These are phyloP conservation scores for Coelogynopora nodosa DNA, from an alignment of 2,888 invertebrate species.

Conservation along the genomic window DNA sequence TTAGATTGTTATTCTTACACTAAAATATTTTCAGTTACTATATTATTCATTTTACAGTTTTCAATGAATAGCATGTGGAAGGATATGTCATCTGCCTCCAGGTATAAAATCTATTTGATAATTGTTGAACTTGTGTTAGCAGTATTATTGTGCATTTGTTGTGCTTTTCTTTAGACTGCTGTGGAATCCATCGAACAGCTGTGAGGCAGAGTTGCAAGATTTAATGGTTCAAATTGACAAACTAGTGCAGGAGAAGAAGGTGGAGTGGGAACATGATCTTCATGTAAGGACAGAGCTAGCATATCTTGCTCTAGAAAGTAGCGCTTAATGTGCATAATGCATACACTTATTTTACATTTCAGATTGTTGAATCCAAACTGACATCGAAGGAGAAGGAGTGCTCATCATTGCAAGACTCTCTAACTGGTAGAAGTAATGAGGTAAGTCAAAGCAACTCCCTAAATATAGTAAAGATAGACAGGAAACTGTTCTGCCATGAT, in stretches of 20 bases:
- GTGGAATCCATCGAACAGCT: conserved; percentile 19
- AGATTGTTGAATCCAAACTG: neutral
- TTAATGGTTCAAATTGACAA: conserved; percentile 43
- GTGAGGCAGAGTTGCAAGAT: conserved; percentile 44
- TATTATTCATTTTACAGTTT: too few species aligned
- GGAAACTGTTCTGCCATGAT: too few species aligned
- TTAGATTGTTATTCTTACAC: too few species aligned
- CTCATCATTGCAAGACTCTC: neutral
- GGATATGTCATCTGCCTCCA: neutral
- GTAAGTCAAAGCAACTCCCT: too few species aligned
- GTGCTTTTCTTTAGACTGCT: neutral
- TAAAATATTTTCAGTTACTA: too few species aligned
- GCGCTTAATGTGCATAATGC: too few species aligned
- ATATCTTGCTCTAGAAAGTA: too few species aligned
- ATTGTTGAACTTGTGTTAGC: neutral
- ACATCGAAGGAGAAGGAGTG: neutral
- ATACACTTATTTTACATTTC: neutral
- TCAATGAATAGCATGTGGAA: conserved; percentile 17
- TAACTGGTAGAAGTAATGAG: neutral
- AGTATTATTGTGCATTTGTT: neutral
- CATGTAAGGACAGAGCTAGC: too few species aligned
- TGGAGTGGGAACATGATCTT: conserved; percentile 43
- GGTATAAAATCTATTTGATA: neutral
- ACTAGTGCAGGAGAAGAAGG: conserved; percentile 40
- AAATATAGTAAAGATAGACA: too few species aligned